Percentiles rank a stretch among this genome's conserved stretches.
Evolutionary conservation across 2,113 vertebrate genomes (phyloP).

Genomic region (Clinocottus analis): DNA sequence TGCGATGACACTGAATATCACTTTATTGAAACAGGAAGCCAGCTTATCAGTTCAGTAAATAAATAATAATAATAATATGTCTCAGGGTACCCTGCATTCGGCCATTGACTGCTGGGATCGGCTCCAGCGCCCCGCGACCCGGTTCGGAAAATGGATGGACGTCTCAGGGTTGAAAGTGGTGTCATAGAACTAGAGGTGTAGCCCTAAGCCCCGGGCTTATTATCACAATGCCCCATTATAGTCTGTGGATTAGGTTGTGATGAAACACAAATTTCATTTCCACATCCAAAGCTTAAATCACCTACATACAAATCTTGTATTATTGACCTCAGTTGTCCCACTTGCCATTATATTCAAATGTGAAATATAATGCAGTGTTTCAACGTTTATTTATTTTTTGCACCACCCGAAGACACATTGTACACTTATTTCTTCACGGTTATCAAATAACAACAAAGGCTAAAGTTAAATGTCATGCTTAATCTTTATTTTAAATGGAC

Average conservation of each 20-base stretch:
- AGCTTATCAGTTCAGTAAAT: background rate
- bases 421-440: background rate
- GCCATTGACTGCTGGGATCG: too few relatives aligned
- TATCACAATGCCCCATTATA: constrained; percentile 64
- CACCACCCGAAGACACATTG: too few relatives aligned
- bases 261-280: constrained; percentile 64
- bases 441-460: background rate
- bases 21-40: background rate
- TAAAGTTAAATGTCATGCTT: background rate
- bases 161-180: constrained; percentile 21
- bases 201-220: constrained; percentile 61
- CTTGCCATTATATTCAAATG: background rate
- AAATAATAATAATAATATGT: too few relatives aligned
- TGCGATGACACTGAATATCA: background rate
- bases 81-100: too few relatives aligned
- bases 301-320: constrained; percentile 28
- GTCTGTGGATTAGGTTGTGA: constrained; percentile 55
- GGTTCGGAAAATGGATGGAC: too few relatives aligned
- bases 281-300: constrained; percentile 49
- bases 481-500: background rate
- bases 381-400: too few relatives aligned
- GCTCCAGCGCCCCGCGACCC: too few relatives aligned
- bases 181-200: constrained; percentile 20
- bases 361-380: background rate
- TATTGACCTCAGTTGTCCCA: constrained; percentile 14